phyloP scores from a whole-genome alignment of 2,113 vertebrate species.

The Haemorhous mexicanus region DNA sequence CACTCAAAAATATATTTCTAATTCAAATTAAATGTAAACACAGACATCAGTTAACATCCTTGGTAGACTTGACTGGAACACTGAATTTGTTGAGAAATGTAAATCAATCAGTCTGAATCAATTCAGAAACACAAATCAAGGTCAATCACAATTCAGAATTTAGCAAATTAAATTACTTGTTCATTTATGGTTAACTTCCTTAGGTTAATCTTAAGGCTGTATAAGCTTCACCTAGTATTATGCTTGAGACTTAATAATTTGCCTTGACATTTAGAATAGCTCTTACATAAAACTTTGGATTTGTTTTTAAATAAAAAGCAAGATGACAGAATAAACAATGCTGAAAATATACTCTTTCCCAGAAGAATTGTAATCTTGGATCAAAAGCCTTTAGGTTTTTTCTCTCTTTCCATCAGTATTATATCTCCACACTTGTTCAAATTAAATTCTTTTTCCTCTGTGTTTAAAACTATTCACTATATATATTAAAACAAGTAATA shows the following conservation, averaged over 20 bases:
- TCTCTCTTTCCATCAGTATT: not conserved
- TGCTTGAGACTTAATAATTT: not conserved
- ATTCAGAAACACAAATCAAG: constrained; percentile 7
- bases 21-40: not conserved
- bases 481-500: not conserved
- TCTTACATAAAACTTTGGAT: constrained; percentile 7
- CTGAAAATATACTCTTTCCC: not conserved
- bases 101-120: not conserved
- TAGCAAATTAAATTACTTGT: constrained; percentile 7
- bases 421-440: not conserved
- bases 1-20: not conserved
- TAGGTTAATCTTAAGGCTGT: not conserved
- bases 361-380: not conserved
- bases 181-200: not conserved
- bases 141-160: not conserved
- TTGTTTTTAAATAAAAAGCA: not conserved
- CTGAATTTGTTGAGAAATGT: not conserved
- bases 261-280: not conserved
- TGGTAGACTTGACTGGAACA: not conserved
- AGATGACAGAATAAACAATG: not conserved
- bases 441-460: not conserved
- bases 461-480: not conserved
- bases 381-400: not conserved
- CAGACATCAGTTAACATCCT: not conserved
- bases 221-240: constrained; percentile 7